Base-by-base conservation (phyloP, 2,113 vertebrate species). In the Sceloporus undulatus region DNA sequence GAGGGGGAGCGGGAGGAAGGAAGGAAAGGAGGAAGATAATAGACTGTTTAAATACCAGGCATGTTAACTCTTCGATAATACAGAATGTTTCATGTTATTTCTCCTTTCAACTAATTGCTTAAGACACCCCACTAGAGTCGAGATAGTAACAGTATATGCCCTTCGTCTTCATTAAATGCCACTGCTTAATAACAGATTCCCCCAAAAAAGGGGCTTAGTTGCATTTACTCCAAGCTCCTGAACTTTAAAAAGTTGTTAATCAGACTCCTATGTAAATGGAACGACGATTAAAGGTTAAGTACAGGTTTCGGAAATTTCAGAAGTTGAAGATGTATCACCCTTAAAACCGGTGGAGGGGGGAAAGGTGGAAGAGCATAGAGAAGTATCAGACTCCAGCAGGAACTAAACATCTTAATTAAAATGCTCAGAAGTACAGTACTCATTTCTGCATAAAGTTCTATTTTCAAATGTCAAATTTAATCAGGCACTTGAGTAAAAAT, bases 121-220 rank as follows among this genome's bases (percentile, higher is more conserved):
- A 95, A 97, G 97, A 97, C 96, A 96, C 95, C 95, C 96, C 94
- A 95, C 97, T 95, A 93, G 84, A 87, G 95, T 90, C 87, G 92
- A 96, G 96, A 95, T 89, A 94, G 96, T 88, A 96, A 95, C 95
- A 93, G 95, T 85, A 93, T 91, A 95, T 93, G 96, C 96, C 95
- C 94, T 95, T 79, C 85, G 97, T 95, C 96, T 97, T 97, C 98
- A 97, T 97, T 96, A 98, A 98, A 98, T 98, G 98, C 97, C 98
- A 98, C 93, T 87, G 90, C 95, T 94, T 96, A 97, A 96, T 98
- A 98, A 98, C 97, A 97, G 98, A 97, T 96, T 97, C 97, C 96
- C 93, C 97, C 96, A 93, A 96, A 94, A 82, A 75, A 21, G 96
- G 97, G 95, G 96, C 97, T 97, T 97, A 97, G 98, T 97, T 98